These are phyloP conservation scores for Pyrgilauda ruficollis DNA, from an alignment of 2,113 vertebrate genomes.

Conservation along the genomic window DNA sequence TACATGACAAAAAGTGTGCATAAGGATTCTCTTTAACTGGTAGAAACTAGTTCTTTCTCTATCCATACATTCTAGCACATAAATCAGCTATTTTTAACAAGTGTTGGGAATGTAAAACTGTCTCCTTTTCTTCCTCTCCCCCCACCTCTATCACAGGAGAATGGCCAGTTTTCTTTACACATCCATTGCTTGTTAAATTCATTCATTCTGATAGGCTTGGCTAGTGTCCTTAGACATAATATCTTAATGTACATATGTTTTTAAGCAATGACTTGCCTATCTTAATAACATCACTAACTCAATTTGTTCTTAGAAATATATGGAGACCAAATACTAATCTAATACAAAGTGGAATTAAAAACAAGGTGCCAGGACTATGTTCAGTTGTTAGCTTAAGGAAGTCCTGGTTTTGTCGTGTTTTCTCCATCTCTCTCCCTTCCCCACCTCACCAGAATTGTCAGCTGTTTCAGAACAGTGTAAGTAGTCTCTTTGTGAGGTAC, in stretches of 20 bases:
- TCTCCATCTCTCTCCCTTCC: neutral
- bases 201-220: neutral
- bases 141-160: neutral
- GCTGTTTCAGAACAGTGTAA: neutral
- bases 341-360: conserved; percentile 14
- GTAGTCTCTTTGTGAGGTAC: neutral
- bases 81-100: neutral
- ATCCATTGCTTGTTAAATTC: neutral
- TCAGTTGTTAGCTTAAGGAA: neutral
- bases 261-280: neutral
- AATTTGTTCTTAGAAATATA: neutral
- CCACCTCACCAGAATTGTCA: neutral
- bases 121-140: neutral
- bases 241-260: neutral
- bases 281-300: neutral
- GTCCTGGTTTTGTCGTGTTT: neutral
- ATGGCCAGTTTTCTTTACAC: neutral
- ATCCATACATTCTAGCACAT: neutral
- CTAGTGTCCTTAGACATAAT: neutral
- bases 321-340: neutral
- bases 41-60: neutral
- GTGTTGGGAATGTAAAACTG: neutral
- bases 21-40: neutral
- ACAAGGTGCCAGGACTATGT: neutral
- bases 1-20: neutral